A percentile compares a stretch with the other conserved stretches of the same genome.
Conservation (phyloP, 2,888 invertebrate genomes). For the Diaphora mendica region DNA sequence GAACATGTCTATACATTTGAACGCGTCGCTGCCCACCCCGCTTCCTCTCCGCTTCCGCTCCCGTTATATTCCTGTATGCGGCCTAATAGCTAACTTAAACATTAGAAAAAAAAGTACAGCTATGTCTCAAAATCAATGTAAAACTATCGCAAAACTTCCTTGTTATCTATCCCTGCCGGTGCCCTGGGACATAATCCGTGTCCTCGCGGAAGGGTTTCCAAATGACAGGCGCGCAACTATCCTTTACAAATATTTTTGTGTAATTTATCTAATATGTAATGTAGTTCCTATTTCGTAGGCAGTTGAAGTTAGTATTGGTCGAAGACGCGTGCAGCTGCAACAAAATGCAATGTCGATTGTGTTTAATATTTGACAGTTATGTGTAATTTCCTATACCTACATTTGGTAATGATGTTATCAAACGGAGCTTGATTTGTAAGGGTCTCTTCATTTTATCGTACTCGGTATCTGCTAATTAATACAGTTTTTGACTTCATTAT, state of each 20-base stretch:
- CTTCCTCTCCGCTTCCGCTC: no score
- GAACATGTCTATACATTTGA: no score
- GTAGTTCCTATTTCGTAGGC: neutral
- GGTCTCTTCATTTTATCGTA: no score
- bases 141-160: conserved; percentile 47
- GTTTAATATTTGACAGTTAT: conserved; percentile 48
- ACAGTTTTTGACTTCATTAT: no score
- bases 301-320: conserved; percentile 18
- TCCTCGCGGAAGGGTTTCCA: conserved; percentile 79
- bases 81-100: conserved; percentile 41
- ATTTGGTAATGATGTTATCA: conserved; percentile 43
- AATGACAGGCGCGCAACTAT: conserved; percentile 74
- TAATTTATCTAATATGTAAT: conserved; percentile 22
- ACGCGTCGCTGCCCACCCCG: no score
- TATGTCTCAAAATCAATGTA: conserved; percentile 45
- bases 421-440: no score
- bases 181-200: conserved; percentile 64
- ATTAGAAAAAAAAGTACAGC: conserved; percentile 46
- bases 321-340: conserved; percentile 46
- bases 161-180: conserved; percentile 55
- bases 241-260: conserved; percentile 56
- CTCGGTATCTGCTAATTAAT: no score
- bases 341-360: conserved; percentile 52
- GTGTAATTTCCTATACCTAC: conserved; percentile 66
- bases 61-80: no score